Conservation (phyloP, 2,113 vertebrate genomes). For the Ceyx melanurus region DNA sequence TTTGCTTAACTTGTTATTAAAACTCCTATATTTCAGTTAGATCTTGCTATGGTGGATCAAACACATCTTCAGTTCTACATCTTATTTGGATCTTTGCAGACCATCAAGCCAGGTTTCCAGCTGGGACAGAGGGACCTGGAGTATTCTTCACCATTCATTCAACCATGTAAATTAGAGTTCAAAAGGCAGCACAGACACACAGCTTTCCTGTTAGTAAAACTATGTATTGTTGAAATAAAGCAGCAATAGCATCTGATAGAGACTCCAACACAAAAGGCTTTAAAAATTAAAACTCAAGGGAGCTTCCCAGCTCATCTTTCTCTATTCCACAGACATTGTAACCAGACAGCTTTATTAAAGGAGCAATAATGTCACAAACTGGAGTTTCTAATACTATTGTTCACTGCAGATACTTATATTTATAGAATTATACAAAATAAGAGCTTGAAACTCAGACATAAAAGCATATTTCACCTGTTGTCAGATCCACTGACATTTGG, state of each 20-base stretch:
- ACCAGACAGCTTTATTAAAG: background rate
- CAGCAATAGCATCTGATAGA: background rate
- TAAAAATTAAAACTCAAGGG: background rate
- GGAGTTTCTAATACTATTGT: background rate
- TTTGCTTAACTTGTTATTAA: background rate
- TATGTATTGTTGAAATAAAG: background rate
- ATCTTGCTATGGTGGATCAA: background rate
- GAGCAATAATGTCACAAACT: background rate
- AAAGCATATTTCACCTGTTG: background rate
- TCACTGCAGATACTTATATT: background rate
- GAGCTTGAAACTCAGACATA: background rate
- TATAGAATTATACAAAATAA: background rate
- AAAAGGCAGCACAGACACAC: background rate
- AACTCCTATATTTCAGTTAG: background rate
- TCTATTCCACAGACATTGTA: background rate
- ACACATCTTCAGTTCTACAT: background rate
- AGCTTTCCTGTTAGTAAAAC: background rate
- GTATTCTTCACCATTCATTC: background rate
- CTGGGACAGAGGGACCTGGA: background rate
- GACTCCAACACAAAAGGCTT: background rate
- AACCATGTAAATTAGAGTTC: background rate
- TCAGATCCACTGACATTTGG: background rate
- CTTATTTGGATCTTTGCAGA: constrained; percentile 22
- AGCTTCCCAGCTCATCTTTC: background rate
- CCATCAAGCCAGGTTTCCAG: background rate